A percentile compares a stretch with the other conserved stretches of the same genome.
Evolutionary conservation across 2,113 vertebrate species (phyloP).

Genomic region (Cyanoderma ruficeps): DNA sequence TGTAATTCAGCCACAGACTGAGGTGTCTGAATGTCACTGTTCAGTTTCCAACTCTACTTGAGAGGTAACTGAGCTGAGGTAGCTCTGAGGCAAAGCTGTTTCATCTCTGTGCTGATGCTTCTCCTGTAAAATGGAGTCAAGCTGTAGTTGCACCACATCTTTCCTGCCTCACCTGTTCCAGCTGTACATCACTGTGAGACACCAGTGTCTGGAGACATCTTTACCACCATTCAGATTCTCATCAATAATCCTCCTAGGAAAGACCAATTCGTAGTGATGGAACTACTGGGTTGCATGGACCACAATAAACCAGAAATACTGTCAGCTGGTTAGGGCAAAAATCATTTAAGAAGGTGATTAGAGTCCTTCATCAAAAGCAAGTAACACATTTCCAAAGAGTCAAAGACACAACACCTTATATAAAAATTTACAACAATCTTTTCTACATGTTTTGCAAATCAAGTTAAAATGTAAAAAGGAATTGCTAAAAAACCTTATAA

Average conservation of each 20-base stretch:
- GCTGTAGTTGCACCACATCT: accelerated
- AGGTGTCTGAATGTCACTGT: not conserved
- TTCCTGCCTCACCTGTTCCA: not conserved
- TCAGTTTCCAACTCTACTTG: not conserved
- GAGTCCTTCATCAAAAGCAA: not conserved
- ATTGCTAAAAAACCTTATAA: not conserved
- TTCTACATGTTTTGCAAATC: not conserved
- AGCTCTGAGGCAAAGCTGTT: not conserved
- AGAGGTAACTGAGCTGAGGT: not conserved
- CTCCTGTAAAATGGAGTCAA: not conserved
- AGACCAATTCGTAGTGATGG: not conserved
- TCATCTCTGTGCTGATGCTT: not conserved
- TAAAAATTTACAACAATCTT: not conserved
- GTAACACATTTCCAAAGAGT: not conserved
- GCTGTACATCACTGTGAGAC: not conserved
- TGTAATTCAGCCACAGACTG: not conserved
- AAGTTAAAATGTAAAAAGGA: not conserved
- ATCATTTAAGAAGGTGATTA: not conserved
- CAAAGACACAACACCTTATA: not conserved
- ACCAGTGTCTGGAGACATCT: not conserved
- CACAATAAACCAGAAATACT: not conserved
- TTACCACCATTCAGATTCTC: not conserved
- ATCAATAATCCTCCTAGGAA: not conserved
- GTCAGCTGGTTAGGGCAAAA: not conserved
- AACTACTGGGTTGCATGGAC: not conserved